A percentile compares a stretch with the other conserved stretches of the same genome.
Evolutionary conservation across 2,113 vertebrate genomes (phyloP).

Genomic region (Hypocryptadius cinnamomeus): DNA sequence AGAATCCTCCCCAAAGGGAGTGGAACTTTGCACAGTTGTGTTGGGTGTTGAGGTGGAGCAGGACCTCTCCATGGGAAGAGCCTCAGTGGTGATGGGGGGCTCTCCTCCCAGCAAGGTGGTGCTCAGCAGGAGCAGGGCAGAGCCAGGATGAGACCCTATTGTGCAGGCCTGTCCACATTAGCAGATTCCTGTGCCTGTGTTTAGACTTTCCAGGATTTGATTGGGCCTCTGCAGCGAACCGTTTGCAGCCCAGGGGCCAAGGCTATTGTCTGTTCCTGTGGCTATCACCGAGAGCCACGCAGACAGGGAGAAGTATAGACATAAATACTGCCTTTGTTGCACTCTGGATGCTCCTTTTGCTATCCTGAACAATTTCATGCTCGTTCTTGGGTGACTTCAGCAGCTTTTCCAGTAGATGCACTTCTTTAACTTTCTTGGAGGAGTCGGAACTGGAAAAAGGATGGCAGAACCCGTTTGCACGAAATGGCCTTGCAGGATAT

Average conservation of each 20-base stretch:
- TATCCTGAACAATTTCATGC: neutral
- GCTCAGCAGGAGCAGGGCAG: neutral
- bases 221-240: neutral
- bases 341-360: conserved; percentile 45
- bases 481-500: neutral
- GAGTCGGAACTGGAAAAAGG: neutral
- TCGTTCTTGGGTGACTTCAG: neutral
- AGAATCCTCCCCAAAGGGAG: neutral
- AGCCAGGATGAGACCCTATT: conserved; percentile 17
- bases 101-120: neutral
- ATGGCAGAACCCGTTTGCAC: neutral
- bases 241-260: conserved; percentile 21
- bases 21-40: accelerated
- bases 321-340: conserved; percentile 11
- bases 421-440: neutral
- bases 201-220: conserved; percentile 30
- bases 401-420: neutral
- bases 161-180: neutral
- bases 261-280: conserved; percentile 40
- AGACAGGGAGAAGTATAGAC: neutral
- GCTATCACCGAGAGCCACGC: neutral
- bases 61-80: neutral
- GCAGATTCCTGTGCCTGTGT: neutral
- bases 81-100: neutral
- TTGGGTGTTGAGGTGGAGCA: accelerated